Base-by-base conservation (phyloP, 2,113 vertebrate genomes). In the Rhinogobius similis region DNA sequence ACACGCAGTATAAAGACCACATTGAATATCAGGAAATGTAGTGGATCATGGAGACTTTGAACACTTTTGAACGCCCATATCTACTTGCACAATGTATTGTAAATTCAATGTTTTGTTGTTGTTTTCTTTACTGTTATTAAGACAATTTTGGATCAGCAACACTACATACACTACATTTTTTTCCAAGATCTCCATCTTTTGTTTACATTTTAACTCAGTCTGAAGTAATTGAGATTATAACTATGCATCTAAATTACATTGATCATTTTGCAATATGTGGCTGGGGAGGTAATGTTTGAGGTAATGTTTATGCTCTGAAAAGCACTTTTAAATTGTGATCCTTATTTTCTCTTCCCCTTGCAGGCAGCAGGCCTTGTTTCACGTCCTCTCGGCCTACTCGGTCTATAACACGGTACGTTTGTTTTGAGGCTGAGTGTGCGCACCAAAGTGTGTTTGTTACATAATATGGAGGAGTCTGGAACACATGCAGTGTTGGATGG, bases 391-490 rank as follows among this genome's bases (percentile, higher is more conserved):
- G n/a, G 95, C 96, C 0, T 98, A 98, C 83, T 98, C 96, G 0
- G 94, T 98, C 76, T 97, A 98, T 90, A 97, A 97, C 88, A 95
- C 95, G 62, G 96, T 98, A 82, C 95, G 96, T 91, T 67, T 72
- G 58, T 52, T 52, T 20, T 14, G 55, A 78, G 16, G 58, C 56
- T 48, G 4, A 13, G 44, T 65, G 48, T 61, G 53, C 5, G 5
- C 61, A 0, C 27, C n/a, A 44, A 18, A 56, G 32, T 56, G 27
- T 38, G 61, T 66, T 18, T 5, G 67, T 79, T 82, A 38, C 65
- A 66, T 82, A 75, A 82, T 65, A 27, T 6, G n/a, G 24, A 65
- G 26, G 43, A 48, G 67, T 75, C 16, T 58, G 50, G 68, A 68
- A 52, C 39, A 65, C 10, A 29, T 23, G 39, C 39, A 62, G 63